Evolutionary conservation across 2,888 invertebrate genomes (phyloP).

Genomic region (Drosophila meridionalis): DNA sequence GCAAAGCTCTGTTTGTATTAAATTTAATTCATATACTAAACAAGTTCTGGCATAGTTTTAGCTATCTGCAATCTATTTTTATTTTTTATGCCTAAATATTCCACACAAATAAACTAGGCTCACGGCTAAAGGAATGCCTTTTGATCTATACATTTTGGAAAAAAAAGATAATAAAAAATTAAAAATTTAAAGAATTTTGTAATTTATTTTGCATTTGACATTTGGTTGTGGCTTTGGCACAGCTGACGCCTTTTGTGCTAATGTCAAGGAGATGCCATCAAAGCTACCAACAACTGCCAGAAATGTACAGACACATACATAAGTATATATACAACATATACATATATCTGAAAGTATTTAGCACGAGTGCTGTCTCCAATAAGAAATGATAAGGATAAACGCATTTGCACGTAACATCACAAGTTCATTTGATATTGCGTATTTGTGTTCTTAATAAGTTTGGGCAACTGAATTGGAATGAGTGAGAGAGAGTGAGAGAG

Average conservation of each 20-base stretch:
- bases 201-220: conserved; percentile 25
- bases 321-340: too few relatives aligned
- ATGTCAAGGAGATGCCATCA: conserved; percentile 25
- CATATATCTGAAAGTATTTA: conserved; percentile 22
- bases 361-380: conserved; percentile 33
- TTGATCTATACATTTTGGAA: background rate
- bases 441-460: conserved; percentile 16
- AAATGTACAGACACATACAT: background rate
- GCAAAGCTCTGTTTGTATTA: background rate
- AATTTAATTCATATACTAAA: background rate
- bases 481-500: background rate
- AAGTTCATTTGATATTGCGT: conserved; percentile 50
- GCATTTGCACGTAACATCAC: conserved; percentile 48
- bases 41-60: background rate
- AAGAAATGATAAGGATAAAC: conserved; percentile 33
- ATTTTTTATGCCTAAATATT: background rate
- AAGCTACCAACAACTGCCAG: conserved; percentile 9
- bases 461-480: conserved; percentile 21
- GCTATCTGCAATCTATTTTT: background rate
- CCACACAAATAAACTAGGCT: background rate
- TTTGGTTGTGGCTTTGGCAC: background rate
- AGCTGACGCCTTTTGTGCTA: conserved; percentile 8
- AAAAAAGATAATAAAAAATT: background rate
- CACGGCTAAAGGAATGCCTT: background rate
- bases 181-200: background rate